Evolutionary conservation across 1,140 invertebrate genomes (phyloP).

Genomic region (Drosophila saltans): DNA sequence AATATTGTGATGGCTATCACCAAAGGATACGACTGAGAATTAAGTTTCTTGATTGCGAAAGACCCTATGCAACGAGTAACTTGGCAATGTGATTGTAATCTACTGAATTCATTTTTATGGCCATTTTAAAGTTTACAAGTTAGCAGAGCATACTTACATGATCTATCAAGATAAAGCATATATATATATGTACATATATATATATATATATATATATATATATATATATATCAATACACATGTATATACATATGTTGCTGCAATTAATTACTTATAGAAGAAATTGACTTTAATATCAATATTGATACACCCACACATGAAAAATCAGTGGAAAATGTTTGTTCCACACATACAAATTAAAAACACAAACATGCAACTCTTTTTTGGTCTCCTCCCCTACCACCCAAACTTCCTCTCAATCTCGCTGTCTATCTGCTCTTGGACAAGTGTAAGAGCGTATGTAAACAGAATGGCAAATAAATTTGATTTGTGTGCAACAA

Average conservation of each 20-base stretch:
- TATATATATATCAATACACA: too few species aligned
- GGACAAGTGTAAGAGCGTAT: conserved; percentile 42
- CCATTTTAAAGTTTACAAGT: too few species aligned
- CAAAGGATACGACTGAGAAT: conserved; percentile 3
- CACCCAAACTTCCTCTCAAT: background rate
- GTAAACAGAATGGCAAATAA: conserved; percentile 73
- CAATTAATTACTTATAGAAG: background rate
- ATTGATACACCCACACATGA: background rate
- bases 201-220: too few species aligned
- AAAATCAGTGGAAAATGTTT: conserved; percentile 61
- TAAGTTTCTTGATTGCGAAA: background rate
- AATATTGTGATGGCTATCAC: conserved; percentile 18
- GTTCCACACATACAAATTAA: conserved; percentile 26
- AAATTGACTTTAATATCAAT: background rate
- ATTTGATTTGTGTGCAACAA: conserved; percentile 57
- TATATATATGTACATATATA: too few species aligned
- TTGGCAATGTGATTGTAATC: too few species aligned
- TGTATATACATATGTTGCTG: too few species aligned
- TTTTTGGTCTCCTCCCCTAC: background rate
- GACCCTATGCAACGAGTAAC: background rate
- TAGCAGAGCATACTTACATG: too few species aligned
- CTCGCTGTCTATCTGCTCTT: conserved; percentile 1
- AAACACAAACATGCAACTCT: conserved; percentile 3
- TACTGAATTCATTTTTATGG: too few species aligned
- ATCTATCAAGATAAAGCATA: too few species aligned